These are phyloP conservation scores for Cryptocheilus praepositus DNA, from an alignment of 2,888 invertebrate species.

Conservation along the genomic window DNA sequence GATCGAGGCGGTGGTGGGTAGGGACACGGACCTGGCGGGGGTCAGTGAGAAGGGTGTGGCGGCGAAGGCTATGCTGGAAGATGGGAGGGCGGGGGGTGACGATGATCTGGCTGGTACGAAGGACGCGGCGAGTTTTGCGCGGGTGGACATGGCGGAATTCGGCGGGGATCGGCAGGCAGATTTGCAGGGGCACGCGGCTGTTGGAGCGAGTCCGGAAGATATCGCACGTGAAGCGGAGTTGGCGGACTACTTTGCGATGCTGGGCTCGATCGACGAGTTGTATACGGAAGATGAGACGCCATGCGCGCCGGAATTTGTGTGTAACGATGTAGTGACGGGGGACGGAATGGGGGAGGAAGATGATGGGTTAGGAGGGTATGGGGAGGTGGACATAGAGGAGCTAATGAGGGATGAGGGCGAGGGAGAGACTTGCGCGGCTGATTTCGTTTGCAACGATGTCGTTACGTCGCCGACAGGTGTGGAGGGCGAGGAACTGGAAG, in stretches of 20 bases:
- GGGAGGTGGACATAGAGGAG: no score
- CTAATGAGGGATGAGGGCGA: no score
- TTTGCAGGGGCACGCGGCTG: no score
- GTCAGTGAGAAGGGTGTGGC: constrained; percentile 32
- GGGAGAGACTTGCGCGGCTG: constrained; percentile 32
- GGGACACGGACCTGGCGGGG: constrained; percentile 46
- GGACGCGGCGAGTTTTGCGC: constrained; percentile 15
- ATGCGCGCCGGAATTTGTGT: constrained; percentile 42
- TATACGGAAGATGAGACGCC: constrained; percentile 29
- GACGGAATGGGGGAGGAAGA: no score
- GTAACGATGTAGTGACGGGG: constrained; percentile 46
- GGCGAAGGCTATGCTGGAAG: constrained; percentile 10
- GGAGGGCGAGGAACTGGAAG: no score
- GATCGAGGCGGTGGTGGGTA: constrained; percentile 61
- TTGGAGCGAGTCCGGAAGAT: no score
- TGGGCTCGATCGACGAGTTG: constrained; percentile 39
- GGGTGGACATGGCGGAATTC: constrained; percentile 18
- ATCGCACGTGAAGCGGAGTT: constrained; percentile 18
- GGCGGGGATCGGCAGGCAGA: no score
- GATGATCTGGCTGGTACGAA: constrained; percentile 8
- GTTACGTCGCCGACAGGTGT: constrained; percentile 38
- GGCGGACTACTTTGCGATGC: constrained; percentile 20
- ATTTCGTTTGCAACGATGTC: constrained; percentile 46
- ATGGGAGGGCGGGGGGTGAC: constrained; percentile 27
- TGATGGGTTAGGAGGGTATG: no score